Percentiles rank a stretch among this genome's conserved stretches.
Evolutionary conservation across 2,888 invertebrate genomes (phyloP).

Genomic region (Hydrotaea diabolus): DNA sequence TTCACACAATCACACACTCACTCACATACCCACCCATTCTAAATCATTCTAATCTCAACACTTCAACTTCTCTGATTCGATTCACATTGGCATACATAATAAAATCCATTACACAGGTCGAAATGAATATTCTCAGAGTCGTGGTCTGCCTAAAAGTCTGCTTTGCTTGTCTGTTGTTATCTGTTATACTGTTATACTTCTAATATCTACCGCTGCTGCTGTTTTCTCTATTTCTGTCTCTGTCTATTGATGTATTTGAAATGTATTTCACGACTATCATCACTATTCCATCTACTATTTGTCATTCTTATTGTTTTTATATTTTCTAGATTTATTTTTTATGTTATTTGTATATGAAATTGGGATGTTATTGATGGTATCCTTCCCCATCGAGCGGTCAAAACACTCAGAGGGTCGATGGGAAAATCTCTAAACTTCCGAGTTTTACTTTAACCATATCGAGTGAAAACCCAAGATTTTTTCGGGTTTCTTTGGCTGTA

Average conservation of each 20-base stretch:
- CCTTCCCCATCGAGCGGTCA: no score
- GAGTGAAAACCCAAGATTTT: no score
- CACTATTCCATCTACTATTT: no score
- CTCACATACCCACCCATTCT: neutral
- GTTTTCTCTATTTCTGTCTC: neutral
- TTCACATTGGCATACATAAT: conserved; percentile 18
- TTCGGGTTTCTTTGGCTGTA: no score
- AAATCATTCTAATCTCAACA: conserved; percentile 14
- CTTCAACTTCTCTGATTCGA: no score
- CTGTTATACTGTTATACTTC: conserved; percentile 22
- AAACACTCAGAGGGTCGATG: no score
- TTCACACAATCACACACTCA: neutral
- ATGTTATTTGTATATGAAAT: no score
- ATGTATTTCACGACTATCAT: neutral
- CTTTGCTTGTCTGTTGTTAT: conserved; percentile 49
- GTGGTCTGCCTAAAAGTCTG: conserved; percentile 40
- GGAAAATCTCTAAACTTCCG: no score
- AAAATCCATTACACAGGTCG: no score
- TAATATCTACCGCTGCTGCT: neutral
- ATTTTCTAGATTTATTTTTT: no score
- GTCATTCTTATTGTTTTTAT: neutral
- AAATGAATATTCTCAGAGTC: conserved; percentile 8
- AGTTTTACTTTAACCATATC: no score
- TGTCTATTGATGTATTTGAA: neutral
- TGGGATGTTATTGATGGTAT: no score